phyloP scores from a whole-genome alignment of 37 sponge, comb jelly and placozoan species.

The Chondrilla cf. caribensis region DNA sequence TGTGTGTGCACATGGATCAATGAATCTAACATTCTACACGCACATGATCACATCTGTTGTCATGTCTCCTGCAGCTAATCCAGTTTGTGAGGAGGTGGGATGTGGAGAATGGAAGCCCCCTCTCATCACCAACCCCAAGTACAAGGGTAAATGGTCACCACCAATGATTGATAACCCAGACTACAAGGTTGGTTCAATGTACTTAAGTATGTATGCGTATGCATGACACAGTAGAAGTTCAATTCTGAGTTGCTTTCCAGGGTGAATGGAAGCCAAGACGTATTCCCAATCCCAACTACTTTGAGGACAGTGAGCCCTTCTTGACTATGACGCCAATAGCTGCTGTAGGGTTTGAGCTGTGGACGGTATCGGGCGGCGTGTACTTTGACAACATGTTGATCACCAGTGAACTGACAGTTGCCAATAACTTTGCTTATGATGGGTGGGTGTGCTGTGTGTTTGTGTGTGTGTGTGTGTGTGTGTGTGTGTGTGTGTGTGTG shows the following conservation, averaged over 20 bases:
- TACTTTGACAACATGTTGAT: conserved; percentile 91
- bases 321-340: conserved; percentile 64
- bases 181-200: conserved; percentile 62
- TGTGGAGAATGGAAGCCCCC: conserved; percentile 95
- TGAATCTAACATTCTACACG: too few relatives aligned
- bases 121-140: conserved; percentile 84
- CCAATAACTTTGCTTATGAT: conserved; percentile 75
- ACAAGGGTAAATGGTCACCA: conserved; percentile 97
- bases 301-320: conserved; percentile 84
- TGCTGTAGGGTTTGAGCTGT: conserved; percentile 93
- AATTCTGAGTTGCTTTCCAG: too few relatives aligned
- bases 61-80: conserved; percentile 89
- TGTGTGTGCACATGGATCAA: not conserved
- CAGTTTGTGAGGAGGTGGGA: conserved; percentile 91
- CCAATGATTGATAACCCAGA: conserved; percentile 95
- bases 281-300: conserved; percentile 90
- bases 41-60: not conserved
- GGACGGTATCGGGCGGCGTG: conserved; percentile 89
- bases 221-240: too few relatives aligned
- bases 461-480: not conserved
- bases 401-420: conserved; percentile 70
- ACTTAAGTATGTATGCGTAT: not conserved
- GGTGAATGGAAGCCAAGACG: conserved; percentile 87
- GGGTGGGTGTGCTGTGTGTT: conserved; percentile 49
- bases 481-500: not conserved